Evolutionary conservation across 1,140 invertebrate species (phyloP).

Genomic region (Steinernema khuongi): DNA sequence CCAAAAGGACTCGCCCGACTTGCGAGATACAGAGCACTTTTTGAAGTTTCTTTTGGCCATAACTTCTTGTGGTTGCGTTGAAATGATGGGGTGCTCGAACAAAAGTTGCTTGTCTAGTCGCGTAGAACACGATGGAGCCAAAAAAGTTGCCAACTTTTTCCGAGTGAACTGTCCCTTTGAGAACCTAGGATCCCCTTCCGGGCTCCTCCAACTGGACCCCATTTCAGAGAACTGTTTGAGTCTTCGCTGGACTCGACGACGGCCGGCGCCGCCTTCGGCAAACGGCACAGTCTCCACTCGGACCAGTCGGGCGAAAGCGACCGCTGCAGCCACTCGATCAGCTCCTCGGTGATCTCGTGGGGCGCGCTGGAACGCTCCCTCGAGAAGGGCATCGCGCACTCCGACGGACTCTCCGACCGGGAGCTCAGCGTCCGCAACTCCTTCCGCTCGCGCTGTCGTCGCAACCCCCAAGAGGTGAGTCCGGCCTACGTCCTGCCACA

Average conservation of each 20-base stretch:
- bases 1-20: too few relatives aligned
- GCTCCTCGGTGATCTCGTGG: constrained; percentile 29
- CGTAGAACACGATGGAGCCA: too few relatives aligned
- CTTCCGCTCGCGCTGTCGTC: neutral
- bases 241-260: constrained; percentile 30
- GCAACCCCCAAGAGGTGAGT: neutral
- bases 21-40: too few relatives aligned
- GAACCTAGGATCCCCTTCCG: neutral
- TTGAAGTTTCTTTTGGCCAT: too few relatives aligned
- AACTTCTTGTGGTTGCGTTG: too few relatives aligned
- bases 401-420: constrained; percentile 36
- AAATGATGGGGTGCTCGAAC: too few relatives aligned
- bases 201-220: neutral
- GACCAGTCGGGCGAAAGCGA: constrained; percentile 1
- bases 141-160: too few relatives aligned
- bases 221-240: constrained; percentile 31
- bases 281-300: neutral
- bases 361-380: constrained; percentile 34
- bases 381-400: constrained; percentile 37
- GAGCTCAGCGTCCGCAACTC: neutral
- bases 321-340: constrained; percentile 22
- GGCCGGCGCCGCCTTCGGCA: constrained; percentile 16
- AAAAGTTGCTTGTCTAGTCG: too few relatives aligned
- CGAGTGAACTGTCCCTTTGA: too few relatives aligned
- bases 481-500: neutral